Conservation (phyloP, 2,113 vertebrate species). For the Epinephelus fuscoguttatus region DNA sequence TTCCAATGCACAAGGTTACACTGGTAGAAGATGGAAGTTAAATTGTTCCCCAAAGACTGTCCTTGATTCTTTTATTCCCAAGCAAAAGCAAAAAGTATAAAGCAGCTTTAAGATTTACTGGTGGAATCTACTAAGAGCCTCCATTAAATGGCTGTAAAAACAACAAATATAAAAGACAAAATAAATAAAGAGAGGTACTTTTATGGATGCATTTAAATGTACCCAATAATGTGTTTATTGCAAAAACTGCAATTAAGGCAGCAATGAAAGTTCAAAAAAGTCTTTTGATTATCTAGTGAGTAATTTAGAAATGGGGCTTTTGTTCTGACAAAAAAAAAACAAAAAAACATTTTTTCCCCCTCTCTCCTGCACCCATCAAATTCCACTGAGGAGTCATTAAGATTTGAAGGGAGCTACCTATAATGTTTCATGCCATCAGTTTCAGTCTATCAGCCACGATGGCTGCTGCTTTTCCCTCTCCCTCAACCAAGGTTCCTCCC, state of each 20-base stretch:
- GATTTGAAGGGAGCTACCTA: too few relatives aligned
- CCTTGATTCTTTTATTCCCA: conserved; percentile 2
- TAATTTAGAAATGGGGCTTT: conserved; percentile 6
- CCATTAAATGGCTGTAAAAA: neutral
- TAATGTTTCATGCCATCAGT: too few relatives aligned
- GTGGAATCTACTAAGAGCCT: neutral
- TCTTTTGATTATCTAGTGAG: neutral
- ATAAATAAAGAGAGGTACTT: neutral
- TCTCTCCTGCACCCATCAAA: neutral
- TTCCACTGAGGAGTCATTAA: neutral
- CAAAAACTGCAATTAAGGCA: conserved; percentile 5
- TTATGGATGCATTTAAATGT: neutral
- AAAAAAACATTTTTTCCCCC: neutral
- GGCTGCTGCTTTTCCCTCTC: neutral
- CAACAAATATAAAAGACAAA: neutral
- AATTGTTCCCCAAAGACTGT: neutral
- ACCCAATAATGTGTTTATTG: conserved; percentile 9
- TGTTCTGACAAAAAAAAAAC: neutral
- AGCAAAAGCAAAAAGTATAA: neutral
- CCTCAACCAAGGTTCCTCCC: neutral
- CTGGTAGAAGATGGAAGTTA: neutral
- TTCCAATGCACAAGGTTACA: neutral
- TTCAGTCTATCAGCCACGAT: neutral
- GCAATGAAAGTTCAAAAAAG: neutral
- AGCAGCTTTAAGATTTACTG: neutral